Evolutionary conservation across 2,888 invertebrate genomes (phyloP), one percentile per base, ranked within the genome.

Genomic region (Phorcus lineatus): DNA sequence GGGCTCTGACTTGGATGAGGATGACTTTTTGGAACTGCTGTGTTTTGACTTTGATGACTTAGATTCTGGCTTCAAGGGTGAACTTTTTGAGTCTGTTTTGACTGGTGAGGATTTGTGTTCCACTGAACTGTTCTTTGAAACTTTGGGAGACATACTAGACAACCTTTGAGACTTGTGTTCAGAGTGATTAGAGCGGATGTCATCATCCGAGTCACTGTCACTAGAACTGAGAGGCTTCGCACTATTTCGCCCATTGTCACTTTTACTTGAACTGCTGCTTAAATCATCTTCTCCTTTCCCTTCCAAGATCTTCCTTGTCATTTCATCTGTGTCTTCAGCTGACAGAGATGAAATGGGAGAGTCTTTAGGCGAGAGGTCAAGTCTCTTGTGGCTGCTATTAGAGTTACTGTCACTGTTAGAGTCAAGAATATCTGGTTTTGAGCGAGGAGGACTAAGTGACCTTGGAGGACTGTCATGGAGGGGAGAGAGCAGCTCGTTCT

Each of bases 281-380:
- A 66, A 78, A 66, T 77, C 79, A 0, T 67, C 77, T n/a, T 82
- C 80, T 57, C 78, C 78, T 13, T 77, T 79, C 16, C 77, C 54
- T 22, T 77, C 74, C 77, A 81, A 66, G 24, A 76, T 78, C 75
- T 76, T 81, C 28, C 62, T 77, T 24, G 79, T 80, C 47, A 80
- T 80, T 36, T 82, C 82, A 36, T 82, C 82, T 36, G 81, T 82
- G 17, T 81, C 81, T 16, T 86, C 83, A 62, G 82, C 83, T 17
- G 79, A 83, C 75, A 74, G 74, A 16, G 79, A 79, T 28, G 74
- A 79, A 11, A 79, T 36, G 16, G 79, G 36, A 24, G 79, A 74
- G 19, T 57, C 74, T 17, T 40, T 74, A 4, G 79, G 53, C 24
- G 66, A 55, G 36, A 36, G 54, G 16, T 19, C 31, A 16, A 57